A percentile compares a stretch with the other conserved stretches of the same genome.
Evolutionary conservation across 2,888 invertebrate species (phyloP).

Genomic region (Lamellibrachia columna): DNA sequence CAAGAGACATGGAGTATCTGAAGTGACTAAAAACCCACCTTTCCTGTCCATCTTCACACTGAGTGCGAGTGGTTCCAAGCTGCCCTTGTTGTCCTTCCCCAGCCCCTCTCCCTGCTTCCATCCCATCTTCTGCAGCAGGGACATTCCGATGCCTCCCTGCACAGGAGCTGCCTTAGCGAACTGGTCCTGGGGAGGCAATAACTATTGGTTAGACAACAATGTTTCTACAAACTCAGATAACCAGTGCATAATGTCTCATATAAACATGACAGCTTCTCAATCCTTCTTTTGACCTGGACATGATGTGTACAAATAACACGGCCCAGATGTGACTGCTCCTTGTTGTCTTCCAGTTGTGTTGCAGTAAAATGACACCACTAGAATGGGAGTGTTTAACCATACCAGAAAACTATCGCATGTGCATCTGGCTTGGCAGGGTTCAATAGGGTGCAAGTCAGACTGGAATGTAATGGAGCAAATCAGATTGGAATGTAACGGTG

Average conservation of each 20-base stretch:
- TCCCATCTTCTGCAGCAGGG: constrained; percentile 96
- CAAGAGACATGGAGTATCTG: not conserved
- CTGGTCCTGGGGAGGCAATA: constrained; percentile 77
- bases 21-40: constrained; percentile 69
- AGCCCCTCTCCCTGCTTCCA: constrained; percentile 97
- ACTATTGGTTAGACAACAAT: not conserved
- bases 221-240: not conserved
- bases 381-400: too few relatives aligned
- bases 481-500: too few relatives aligned
- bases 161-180: constrained; percentile 89
- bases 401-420: too few relatives aligned
- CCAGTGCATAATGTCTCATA: not conserved
- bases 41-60: constrained; percentile 97
- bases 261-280: not conserved
- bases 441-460: too few relatives aligned
- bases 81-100: constrained; percentile 93
- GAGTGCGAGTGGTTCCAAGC: constrained; percentile 85
- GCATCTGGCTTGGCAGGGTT: too few relatives aligned
- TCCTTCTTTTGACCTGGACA: not conserved
- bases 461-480: too few relatives aligned
- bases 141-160: constrained; percentile 95
- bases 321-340: not conserved
- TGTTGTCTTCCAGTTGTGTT: not conserved
- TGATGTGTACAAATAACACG: not conserved
- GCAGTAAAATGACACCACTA: too few relatives aligned